A percentile compares a stretch with the other conserved stretches of the same genome.
Conservation (phyloP, 2,797 vertebrate genomes). For the Gobio occitaniae region DNA sequence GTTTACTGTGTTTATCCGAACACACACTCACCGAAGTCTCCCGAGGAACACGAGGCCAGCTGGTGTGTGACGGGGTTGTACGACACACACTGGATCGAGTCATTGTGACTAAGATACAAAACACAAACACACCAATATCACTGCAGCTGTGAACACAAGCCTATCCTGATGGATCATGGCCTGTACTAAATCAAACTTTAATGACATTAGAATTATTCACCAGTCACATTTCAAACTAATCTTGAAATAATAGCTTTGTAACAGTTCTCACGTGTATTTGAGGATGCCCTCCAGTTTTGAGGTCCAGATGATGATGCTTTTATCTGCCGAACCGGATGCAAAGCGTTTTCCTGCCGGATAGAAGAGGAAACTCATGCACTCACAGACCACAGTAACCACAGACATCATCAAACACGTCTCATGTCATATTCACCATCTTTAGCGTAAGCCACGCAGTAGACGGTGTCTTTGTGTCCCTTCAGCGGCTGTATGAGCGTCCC, state of each 20-base stretch:
- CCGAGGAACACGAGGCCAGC: slow-evolving; percentile 94
- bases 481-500: slow-evolving; percentile 93
- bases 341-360: slow-evolving; percentile 89
- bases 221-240: background rate
- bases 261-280: slow-evolving; percentile 91
- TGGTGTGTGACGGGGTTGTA: slow-evolving; percentile 98
- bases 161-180: background rate
- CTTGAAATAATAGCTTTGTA: background rate
- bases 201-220: background rate
- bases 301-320: slow-evolving; percentile 99
- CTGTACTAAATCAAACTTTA: background rate
- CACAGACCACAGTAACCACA: background rate
- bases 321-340: slow-evolving; percentile 97
- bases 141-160: background rate
- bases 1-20: no score
- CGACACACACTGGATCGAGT: slow-evolving; percentile 94
- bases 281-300: slow-evolving; percentile 98
- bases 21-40: slow-evolving; percentile 90
- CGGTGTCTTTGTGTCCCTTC: slow-evolving; percentile 95
- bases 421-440: slow-evolving; percentile 87
- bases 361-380: background rate
- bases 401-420: background rate
- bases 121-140: background rate
- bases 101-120: slow-evolving; percentile 87
- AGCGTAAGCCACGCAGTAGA: slow-evolving; percentile 97